A percentile compares a stretch with the other conserved stretches of the same genome.
phyloP scores from a whole-genome alignment of 2,113 vertebrate genomes.

The Colinus virginianus region DNA sequence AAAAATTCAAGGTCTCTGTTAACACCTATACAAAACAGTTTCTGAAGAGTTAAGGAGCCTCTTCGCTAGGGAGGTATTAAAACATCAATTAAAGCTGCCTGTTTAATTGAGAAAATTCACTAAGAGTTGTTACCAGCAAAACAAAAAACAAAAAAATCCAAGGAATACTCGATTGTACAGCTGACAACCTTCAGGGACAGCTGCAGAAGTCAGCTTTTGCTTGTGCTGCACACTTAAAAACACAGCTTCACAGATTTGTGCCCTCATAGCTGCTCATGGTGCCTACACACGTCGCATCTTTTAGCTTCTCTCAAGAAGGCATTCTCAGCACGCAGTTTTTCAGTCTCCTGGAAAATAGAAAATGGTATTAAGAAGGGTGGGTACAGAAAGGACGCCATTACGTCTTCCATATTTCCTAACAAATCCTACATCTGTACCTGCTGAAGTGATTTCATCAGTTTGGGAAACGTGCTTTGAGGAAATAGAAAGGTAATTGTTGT shows the following conservation, averaged over 20 bases:
- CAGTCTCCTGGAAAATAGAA: conserved; percentile 80
- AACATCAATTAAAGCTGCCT: neutral
- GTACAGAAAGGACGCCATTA: neutral
- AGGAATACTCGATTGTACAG: neutral
- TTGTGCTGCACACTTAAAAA: neutral
- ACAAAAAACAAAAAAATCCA: neutral
- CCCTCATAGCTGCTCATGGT: neutral
- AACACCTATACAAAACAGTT: neutral
- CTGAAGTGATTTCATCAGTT: neutral
- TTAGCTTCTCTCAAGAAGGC: conserved; percentile 77
- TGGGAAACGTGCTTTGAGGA: neutral
- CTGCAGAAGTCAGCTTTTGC: neutral
- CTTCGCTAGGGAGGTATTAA: neutral
- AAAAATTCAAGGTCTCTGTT: neutral
- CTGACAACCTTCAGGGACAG: neutral
- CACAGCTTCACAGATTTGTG: neutral
- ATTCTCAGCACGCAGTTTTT: conserved; percentile 85
- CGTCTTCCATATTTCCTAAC: neutral
- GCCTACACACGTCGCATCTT: conserved; percentile 47
- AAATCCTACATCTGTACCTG: neutral
- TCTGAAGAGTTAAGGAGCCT: neutral
- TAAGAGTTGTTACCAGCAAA: neutral
- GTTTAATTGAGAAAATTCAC: neutral
- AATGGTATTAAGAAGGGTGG: neutral
- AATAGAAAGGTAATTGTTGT: neutral